A percentile compares a stretch with the other conserved stretches of the same genome.
Evolutionary conservation across 2,888 invertebrate genomes (phyloP).

Genomic region (Sinohyriopsis cumingii): DNA sequence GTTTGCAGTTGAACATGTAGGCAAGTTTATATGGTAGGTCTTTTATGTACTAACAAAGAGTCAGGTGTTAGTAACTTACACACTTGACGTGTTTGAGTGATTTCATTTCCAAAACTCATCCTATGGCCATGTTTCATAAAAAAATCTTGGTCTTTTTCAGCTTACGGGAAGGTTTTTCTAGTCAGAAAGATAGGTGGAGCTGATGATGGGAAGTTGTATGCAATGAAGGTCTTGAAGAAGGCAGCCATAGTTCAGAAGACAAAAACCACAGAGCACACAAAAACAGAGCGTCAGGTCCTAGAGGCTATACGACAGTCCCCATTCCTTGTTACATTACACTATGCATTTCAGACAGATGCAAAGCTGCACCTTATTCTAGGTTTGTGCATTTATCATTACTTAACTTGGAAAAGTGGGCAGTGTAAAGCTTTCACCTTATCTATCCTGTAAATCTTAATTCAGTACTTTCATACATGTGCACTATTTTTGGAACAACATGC

Average conservation of each 20-base stretch:
- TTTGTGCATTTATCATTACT: conserved; percentile 74
- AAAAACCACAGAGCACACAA: conserved; percentile 86
- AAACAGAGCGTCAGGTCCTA: conserved; percentile 96
- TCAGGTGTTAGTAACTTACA: too few relatives aligned
- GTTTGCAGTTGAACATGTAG: too few relatives aligned
- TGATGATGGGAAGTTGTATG: conserved; percentile 92
- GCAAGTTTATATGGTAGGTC: too few relatives aligned
- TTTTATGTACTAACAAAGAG: too few relatives aligned
- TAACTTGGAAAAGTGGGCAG: too few relatives aligned
- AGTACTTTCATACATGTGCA: too few relatives aligned
- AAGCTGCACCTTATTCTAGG: conserved; percentile 97
- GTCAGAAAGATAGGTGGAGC: conserved; percentile 89
- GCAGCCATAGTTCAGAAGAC: conserved; percentile 87
- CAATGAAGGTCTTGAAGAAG: conserved; percentile 98
- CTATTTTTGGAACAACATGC: too few relatives aligned
- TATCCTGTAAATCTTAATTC: too few relatives aligned
- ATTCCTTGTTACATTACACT: conserved; percentile 96
- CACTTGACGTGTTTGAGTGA: neutral
- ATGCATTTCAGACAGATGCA: conserved; percentile 98
- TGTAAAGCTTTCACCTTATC: too few relatives aligned
- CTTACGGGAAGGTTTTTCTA: conserved; percentile 87
- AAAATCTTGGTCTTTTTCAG: conserved; percentile 43
- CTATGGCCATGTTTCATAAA: neutral
- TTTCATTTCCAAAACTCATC: neutral
- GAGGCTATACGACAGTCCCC: conserved; percentile 95